Base-by-base conservation (phyloP, 2,113 vertebrate genomes). In the Oenanthe melanoleuca region DNA sequence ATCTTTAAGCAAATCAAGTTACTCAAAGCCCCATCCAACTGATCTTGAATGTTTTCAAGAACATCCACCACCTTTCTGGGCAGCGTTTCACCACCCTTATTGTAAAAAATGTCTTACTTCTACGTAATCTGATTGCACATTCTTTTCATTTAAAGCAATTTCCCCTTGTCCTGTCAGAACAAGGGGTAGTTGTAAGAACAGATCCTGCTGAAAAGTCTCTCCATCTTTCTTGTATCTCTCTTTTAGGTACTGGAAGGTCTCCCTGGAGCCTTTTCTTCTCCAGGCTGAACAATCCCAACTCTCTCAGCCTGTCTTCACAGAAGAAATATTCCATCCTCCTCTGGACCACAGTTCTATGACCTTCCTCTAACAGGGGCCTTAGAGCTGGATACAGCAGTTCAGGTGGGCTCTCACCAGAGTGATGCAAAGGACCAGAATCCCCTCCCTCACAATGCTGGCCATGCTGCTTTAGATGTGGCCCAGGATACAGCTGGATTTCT, bases 381-480 rank as follows among this genome's bases (percentile, higher is more conserved):
- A 38, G 23, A 65, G 26, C 2, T 19, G 17, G 5, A 50, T 33
- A 44, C 34, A 88, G 50, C 18, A 33, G 18, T 44, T 6, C 11
- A 18, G 9, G 8, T 31, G 49, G 13, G 34, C 8, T 64, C 34
- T 64, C 29, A 56, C 13, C n/a, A 64, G 38, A 33, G 14, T 8
- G 9, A 31, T 38, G 15, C 1, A 45, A 25, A 53, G 17, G 11
- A 37, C 9, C 11, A 50, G 59, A 88, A 50, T 33, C 29, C 11
- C 7, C 14, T 49, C 40, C 21, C 29, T 49, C 14, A 3, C 57
- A 37, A 65, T 56, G 6, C 12, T 55, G 55, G 3, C 24, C 56
- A 22, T 0, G 0, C 11, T 34, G 34, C 14, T 72, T 49, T 71
- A 42, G 21, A 31, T 64, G 34, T 0, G 0, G 17, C 42, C 60